Evolutionary conservation across 2,113 vertebrate species (phyloP).

Genomic region (Onychostoma macrolepis): DNA sequence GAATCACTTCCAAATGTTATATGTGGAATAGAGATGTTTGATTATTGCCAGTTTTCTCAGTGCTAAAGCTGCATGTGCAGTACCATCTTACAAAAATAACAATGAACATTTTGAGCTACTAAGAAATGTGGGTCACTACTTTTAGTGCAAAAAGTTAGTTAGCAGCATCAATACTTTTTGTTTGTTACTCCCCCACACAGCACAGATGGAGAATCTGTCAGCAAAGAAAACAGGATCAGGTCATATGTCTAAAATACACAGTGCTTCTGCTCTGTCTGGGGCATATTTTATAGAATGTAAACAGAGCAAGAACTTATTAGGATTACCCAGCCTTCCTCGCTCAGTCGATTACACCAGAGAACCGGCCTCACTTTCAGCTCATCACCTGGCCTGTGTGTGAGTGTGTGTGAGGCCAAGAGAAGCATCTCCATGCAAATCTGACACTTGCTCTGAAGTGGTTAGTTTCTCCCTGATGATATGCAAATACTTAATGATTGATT

Average conservation of each 20-base stretch:
- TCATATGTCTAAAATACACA: conserved; percentile 3
- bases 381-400: conserved; percentile 12
- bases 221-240: not conserved
- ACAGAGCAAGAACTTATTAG: conserved; percentile 17
- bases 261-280: conserved; percentile 9
- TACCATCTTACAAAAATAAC: not conserved
- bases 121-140: not conserved
- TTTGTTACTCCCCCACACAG: not conserved
- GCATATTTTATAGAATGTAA: conserved; percentile 13
- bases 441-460: not conserved
- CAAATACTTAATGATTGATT: conserved; percentile 27
- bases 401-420: not conserved
- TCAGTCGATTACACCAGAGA: not conserved
- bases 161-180: not conserved
- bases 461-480: conserved; percentile 4
- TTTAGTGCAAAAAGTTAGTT: not conserved
- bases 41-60: not conserved
- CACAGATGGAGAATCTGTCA: conserved; percentile 5
- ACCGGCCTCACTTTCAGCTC: not conserved
- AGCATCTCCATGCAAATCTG: not conserved
- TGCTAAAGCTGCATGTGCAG: not conserved
- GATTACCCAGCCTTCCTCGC: not conserved
- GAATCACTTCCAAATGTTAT: not conserved
- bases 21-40: not conserved
- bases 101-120: not conserved